phyloP scores from a whole-genome alignment of 2,797 vertebrate genomes.

The Rhodeus uyekii region DNA sequence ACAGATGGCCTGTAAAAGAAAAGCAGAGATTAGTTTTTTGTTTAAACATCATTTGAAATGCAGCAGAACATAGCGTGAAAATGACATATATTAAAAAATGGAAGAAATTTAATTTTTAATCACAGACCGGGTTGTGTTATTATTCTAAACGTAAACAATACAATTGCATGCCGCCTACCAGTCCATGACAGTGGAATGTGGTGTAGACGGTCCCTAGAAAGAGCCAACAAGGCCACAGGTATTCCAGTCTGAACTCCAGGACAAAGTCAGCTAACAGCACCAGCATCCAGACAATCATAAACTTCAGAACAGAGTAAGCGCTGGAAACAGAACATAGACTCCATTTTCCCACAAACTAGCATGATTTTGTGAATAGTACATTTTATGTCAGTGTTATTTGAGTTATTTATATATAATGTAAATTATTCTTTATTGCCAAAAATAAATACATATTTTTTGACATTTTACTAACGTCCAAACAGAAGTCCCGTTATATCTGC shows the following conservation, averaged over 20 bases:
- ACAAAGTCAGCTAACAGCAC: conserved; percentile 84
- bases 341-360: not conserved
- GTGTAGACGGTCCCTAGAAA: conserved; percentile 84
- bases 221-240: conserved; percentile 85
- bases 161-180: conserved; percentile 69
- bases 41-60: not conserved
- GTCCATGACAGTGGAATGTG: conserved; percentile 83
- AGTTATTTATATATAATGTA: no score
- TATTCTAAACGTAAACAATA: not conserved
- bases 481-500: not conserved
- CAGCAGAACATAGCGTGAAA: not conserved
- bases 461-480: not conserved
- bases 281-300: conserved; percentile 81
- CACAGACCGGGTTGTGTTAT: not conserved
- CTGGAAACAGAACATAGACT: conserved; percentile 60
- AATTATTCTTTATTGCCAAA: no score
- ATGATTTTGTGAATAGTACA: not conserved
- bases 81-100: not conserved
- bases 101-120: not conserved
- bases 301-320: conserved; percentile 81
- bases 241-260: conserved; percentile 82
- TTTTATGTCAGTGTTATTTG: not conserved
- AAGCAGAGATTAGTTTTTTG: not conserved
- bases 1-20: conserved; percentile 76
- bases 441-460: not conserved